Evolutionary conservation across 1,140 invertebrate genomes (phyloP), one percentile per base, ranked within the genome.

Genomic region (Brachionus rubens): DNA sequence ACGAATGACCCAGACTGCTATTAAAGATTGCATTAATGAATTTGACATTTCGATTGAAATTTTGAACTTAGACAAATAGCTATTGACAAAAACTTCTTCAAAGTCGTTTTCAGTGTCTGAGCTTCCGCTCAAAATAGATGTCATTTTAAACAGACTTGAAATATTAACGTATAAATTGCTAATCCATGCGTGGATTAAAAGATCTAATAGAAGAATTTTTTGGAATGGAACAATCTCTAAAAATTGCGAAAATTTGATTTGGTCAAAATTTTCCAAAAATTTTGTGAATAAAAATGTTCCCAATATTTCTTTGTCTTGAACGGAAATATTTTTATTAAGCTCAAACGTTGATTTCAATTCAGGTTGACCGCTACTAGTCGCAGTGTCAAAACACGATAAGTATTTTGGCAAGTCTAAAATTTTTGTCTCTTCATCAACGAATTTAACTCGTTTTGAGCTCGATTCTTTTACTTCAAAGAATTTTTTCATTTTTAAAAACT

Each of bases 161-260:
- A 72, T 50, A 19, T 26, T 50, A 3, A 9, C 19, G 24, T 36
- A 72, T 26, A 16, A 12, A 21, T 72, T 19, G 46, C 21, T 50
- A 24, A 72, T n/a, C 68, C 46, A 26, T 21, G 68, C 68, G 41
- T 72, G 26, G 3, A 72, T 41, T 19, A 72, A 54, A 12, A 72
- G 3, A 41, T 72, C 68, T 50, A 72, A 40, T 19, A 72, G 19
- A n/a, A 26, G n/a, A 5, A 72, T 50, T 50, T 50, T 48, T 40
- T 72, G 28, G 9, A 52, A 28, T 9, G 68, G 68, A 50, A 72
- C 19, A 26, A 40, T 21, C 33, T 21, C n/a, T 10, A 72, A 36
- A 54, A 72, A 72, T 50, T 72, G 24, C 0, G 26, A 10, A 2
- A 72, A 50, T 26, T 50, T 30, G 41, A 43, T 19, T 40, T 14